Evolutionary conservation across 1,140 invertebrate genomes (phyloP).

Genomic region (Drosophila sulfurigaster): DNA sequence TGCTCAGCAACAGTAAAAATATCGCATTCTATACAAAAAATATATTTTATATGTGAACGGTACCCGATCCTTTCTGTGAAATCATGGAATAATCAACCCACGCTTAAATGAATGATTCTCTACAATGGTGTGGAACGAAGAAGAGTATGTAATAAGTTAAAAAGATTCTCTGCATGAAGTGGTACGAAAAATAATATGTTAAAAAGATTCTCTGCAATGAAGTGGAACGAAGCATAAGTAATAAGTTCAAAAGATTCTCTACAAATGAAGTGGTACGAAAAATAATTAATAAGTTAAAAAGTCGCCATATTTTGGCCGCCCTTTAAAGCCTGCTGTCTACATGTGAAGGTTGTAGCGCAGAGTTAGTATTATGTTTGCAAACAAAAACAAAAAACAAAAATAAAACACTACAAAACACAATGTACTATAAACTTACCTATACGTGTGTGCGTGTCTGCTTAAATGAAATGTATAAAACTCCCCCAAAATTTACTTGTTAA

Average conservation of each 20-base stretch:
- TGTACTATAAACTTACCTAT: conserved; percentile 39
- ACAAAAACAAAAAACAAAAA: too few relatives aligned
- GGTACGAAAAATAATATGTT: not conserved
- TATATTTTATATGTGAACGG: not conserved
- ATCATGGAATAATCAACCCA: conserved; percentile 12
- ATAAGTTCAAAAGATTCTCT: not conserved
- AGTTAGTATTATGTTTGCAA: conserved; percentile 58
- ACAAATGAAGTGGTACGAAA: not conserved
- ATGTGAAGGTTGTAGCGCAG: conserved; percentile 28
- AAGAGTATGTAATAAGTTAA: not conserved
- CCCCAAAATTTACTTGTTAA: conserved; percentile 42
- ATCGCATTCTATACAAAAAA: too few relatives aligned
- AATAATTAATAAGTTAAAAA: not conserved
- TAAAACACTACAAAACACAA: not conserved
- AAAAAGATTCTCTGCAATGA: conserved; percentile 3
- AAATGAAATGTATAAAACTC: conserved; percentile 58
- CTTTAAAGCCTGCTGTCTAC: conserved; percentile 2
- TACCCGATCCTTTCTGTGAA: conserved; percentile 1
- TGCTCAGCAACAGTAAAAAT: conserved; percentile 15
- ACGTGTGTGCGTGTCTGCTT: conserved; percentile 36
- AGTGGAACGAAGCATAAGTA: not conserved
- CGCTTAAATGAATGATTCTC: conserved; percentile 1
- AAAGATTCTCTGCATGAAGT: not conserved
- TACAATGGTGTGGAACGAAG: not conserved
- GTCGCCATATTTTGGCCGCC: conserved; percentile 6